Evolutionary conservation across 2,797 vertebrate genomes (phyloP).

Genomic region (Lutjanus campechanus): DNA sequence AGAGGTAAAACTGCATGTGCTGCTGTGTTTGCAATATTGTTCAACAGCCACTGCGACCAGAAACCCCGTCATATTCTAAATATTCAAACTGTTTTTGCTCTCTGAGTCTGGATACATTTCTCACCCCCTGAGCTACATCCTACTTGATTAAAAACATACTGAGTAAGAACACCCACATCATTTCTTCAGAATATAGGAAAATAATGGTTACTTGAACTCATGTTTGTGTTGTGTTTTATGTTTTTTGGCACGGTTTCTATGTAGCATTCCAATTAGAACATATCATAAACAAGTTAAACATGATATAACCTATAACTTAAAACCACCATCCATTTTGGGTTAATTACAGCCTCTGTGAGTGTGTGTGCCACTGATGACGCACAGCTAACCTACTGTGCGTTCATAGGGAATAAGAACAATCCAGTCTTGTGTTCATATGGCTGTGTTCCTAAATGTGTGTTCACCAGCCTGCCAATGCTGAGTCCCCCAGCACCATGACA

Average conservation of each 20-base stretch:
- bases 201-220: background rate
- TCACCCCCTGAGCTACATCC: background rate
- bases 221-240: background rate
- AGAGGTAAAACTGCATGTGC: background rate
- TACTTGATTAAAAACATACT: background rate
- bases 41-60: background rate
- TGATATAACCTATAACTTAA: slow-evolving; percentile 15
- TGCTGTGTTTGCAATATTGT: background rate
- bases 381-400: slow-evolving; percentile 13
- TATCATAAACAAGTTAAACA: slow-evolving; percentile 26
- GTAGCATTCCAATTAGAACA: background rate
- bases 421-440: slow-evolving; percentile 38
- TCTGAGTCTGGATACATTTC: background rate
- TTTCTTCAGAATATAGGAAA: slow-evolving; percentile 5
- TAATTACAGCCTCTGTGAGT: slow-evolving; percentile 24
- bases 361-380: slow-evolving; percentile 16
- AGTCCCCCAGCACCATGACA: slow-evolving; percentile 46
- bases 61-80: background rate
- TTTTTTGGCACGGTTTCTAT: slow-evolving; percentile 1
- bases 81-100: background rate
- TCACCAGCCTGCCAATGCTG: slow-evolving; percentile 22
- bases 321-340: slow-evolving; percentile 15
- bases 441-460: slow-evolving; percentile 32
- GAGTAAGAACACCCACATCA: background rate
- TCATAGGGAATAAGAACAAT: slow-evolving; percentile 44